phyloP scores from a whole-genome alignment of 2,113 vertebrate species.

The Alligator mississippiensis region DNA sequence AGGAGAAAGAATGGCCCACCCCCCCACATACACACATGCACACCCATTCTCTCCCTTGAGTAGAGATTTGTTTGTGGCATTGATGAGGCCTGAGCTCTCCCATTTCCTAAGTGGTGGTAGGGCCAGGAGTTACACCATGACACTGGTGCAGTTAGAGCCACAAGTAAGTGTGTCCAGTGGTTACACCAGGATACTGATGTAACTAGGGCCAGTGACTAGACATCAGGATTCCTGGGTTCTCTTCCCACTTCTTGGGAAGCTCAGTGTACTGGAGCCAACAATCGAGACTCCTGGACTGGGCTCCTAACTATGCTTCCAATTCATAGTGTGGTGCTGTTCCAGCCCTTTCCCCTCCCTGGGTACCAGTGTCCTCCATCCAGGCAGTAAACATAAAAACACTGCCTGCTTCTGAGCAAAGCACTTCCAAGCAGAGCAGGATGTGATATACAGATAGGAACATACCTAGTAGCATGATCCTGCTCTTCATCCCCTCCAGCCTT shows the following conservation, averaged over 20 bases:
- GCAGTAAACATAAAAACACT: background rate
- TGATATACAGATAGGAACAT: background rate
- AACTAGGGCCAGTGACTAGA: accelerated
- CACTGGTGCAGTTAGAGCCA: too few relatives aligned
- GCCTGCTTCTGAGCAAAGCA: background rate
- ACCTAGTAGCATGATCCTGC: accelerated
- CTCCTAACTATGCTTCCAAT: too few relatives aligned
- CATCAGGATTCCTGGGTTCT: accelerated
- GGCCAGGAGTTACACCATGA: too few relatives aligned
- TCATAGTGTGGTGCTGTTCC: background rate
- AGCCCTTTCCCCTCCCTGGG: background rate
- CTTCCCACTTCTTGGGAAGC: background rate
- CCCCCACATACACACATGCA: background rate
- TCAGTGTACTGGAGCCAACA: background rate
- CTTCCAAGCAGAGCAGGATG: background rate
- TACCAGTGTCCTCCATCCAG: background rate
- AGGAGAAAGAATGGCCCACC: background rate
- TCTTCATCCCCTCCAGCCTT: background rate
- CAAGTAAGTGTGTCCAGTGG: too few relatives aligned
- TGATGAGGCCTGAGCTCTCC: background rate
- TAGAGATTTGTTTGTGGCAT: background rate
- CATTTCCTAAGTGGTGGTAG: background rate
- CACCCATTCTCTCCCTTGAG: background rate
- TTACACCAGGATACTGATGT: too few relatives aligned
- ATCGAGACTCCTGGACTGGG: background rate